phyloP scores from a whole-genome alignment of 2,113 vertebrate genomes.

The Nesoenas mayeri region DNA sequence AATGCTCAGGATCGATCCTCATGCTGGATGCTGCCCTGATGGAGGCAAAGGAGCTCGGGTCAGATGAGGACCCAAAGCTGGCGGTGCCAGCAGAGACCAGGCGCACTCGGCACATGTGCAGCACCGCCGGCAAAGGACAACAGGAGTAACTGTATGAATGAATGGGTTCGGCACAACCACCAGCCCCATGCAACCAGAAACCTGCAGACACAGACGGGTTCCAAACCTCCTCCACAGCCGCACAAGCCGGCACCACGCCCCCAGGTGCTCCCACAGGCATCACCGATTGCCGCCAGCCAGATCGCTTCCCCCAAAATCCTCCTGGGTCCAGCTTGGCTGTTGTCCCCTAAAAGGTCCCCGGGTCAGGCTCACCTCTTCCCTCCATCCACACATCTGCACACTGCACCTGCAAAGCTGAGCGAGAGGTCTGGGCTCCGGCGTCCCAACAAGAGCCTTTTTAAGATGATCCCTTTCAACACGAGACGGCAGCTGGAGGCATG shows the following conservation, averaged over 20 bases:
- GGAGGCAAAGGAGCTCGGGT: not conserved
- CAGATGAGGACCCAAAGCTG: accelerated
- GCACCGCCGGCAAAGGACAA: not conserved
- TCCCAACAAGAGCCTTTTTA: not conserved
- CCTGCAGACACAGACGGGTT: not conserved
- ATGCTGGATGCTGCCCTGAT: accelerated
- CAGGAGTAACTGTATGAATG: not conserved
- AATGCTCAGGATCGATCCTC: accelerated
- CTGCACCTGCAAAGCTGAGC: accelerated
- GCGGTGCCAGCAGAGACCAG: not conserved
- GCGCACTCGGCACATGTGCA: accelerated
- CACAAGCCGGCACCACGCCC: not conserved
- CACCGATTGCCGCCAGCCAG: not conserved
- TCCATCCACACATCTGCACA: constrained; percentile 30
- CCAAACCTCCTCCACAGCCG: not conserved
- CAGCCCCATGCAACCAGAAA: not conserved
- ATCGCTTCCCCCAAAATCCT: not conserved
- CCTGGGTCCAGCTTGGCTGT: accelerated
- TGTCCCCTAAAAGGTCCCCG: accelerated
- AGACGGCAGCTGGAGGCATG: not conserved
- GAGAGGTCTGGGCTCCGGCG: not conserved
- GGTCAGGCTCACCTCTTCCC: constrained; percentile 32
- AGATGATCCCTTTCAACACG: not conserved
- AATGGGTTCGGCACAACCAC: not conserved
- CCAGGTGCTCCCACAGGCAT: not conserved